Evolutionary conservation across 2,888 invertebrate species (phyloP).

Genomic region (Toxonevra muliebris): DNA sequence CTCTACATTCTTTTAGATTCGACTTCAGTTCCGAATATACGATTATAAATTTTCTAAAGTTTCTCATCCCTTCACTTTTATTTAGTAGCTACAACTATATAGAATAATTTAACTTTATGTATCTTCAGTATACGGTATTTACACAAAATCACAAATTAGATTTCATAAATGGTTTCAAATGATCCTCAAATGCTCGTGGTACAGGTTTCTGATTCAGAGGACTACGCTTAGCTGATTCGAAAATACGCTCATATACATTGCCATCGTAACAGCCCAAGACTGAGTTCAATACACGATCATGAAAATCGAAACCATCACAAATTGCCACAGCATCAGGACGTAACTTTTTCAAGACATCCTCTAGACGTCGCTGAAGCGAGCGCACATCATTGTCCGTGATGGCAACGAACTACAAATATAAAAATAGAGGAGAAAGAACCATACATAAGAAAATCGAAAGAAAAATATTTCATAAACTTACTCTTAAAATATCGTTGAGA

Average conservation of each 20-base stretch:
- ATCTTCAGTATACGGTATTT: too few species aligned
- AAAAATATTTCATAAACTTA: constrained; percentile 15
- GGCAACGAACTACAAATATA: constrained; percentile 40
- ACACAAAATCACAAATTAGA: constrained; percentile 70
- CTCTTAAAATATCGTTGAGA: constrained; percentile 78
- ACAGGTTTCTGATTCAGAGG: constrained; percentile 84
- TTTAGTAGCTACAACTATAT: too few species aligned
- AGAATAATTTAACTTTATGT: too few species aligned
- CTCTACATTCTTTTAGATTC: too few species aligned
- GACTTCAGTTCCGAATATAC: too few species aligned
- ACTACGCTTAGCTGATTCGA: constrained; percentile 81
- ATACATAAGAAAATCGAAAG: neutral
- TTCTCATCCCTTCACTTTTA: too few species aligned
- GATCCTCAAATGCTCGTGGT: constrained; percentile 72
- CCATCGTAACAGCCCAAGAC: constrained; percentile 85
- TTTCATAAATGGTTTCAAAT: constrained; percentile 83
- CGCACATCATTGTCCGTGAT: constrained; percentile 44
- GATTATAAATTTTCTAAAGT: too few species aligned
- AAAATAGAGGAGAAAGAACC: neutral
- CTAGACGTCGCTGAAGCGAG: constrained; percentile 74
- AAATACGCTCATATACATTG: constrained; percentile 82
- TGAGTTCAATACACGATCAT: constrained; percentile 80
- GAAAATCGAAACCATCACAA: constrained; percentile 90
- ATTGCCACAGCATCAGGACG: constrained; percentile 90
- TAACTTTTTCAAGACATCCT: constrained; percentile 74